These are phyloP conservation scores for Andrena fulva DNA, from an alignment of 2,888 invertebrate genomes.

Conservation along the genomic window DNA sequence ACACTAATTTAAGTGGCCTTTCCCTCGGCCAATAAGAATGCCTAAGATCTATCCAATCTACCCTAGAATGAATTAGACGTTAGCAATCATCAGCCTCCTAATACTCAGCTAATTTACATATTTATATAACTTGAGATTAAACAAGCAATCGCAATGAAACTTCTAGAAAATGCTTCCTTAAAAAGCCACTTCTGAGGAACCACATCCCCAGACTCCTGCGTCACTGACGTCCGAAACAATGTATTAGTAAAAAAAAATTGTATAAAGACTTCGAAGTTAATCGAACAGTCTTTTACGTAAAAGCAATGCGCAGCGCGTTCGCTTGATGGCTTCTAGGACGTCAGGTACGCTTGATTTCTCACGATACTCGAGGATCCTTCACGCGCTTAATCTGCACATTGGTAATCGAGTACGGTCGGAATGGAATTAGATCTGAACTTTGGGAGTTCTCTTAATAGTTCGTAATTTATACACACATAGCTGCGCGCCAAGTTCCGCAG, in stretches of 20 bases:
- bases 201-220: not conserved
- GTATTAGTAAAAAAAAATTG: too few relatives aligned
- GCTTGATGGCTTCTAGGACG: not conserved
- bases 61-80: not conserved
- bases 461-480: constrained; percentile 47
- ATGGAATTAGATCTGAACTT: constrained; percentile 13
- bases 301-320: not conserved
- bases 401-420: not conserved
- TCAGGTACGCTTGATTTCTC: not conserved
- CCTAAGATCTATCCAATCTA: not conserved
- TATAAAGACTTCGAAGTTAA: not conserved
- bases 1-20: not conserved
- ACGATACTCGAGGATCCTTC: not conserved
- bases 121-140: constrained; percentile 20
- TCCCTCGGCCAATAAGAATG: not conserved
- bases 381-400: not conserved
- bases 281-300: not conserved
- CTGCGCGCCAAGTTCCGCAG: constrained; percentile 41
- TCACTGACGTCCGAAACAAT: not conserved
- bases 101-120: constrained; percentile 2
- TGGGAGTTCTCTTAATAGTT: constrained; percentile 42
- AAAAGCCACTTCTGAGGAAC: not conserved
- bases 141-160: not conserved
- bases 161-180: not conserved
- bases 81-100: not conserved